Evolutionary conservation across 2,113 vertebrate genomes (phyloP).

Genomic region (Onychostoma macrolepis): DNA sequence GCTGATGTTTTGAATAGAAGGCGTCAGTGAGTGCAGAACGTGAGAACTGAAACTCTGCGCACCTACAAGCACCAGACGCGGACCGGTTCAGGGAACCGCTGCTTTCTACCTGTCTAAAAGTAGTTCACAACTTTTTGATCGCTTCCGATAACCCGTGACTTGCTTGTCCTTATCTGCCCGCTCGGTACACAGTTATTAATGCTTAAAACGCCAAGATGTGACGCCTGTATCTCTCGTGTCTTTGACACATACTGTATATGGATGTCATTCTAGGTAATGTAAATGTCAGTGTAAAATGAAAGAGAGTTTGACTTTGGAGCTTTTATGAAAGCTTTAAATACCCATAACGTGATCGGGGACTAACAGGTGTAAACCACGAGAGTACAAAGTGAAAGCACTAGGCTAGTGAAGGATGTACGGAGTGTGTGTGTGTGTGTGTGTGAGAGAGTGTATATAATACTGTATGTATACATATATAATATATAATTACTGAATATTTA

Average conservation of each 20-base stretch:
- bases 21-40: conserved; percentile 5
- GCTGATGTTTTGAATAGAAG: conserved; percentile 11
- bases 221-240: background rate
- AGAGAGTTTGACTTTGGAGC: background rate
- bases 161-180: background rate
- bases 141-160: background rate
- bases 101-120: background rate
- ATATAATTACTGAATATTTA: background rate
- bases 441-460: background rate
- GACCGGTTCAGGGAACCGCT: background rate
- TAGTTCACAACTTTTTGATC: conserved; percentile 12
- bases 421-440: background rate
- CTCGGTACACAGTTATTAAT: background rate
- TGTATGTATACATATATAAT: too few relatives aligned
- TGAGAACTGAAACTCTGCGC: conserved; percentile 19
- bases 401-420: background rate
- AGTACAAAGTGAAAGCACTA: conserved; percentile 18
- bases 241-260: background rate
- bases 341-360: background rate
- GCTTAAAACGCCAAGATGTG: background rate
- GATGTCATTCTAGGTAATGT: background rate
- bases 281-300: background rate
- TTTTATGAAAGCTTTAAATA: conserved; percentile 10
- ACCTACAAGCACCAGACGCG: conserved; percentile 3
- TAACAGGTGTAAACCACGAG: conserved; percentile 27